Evolutionary conservation across 2,113 vertebrate genomes (phyloP), one percentile per base, ranked within the genome.

Genomic region (Hoplias malabaricus): DNA sequence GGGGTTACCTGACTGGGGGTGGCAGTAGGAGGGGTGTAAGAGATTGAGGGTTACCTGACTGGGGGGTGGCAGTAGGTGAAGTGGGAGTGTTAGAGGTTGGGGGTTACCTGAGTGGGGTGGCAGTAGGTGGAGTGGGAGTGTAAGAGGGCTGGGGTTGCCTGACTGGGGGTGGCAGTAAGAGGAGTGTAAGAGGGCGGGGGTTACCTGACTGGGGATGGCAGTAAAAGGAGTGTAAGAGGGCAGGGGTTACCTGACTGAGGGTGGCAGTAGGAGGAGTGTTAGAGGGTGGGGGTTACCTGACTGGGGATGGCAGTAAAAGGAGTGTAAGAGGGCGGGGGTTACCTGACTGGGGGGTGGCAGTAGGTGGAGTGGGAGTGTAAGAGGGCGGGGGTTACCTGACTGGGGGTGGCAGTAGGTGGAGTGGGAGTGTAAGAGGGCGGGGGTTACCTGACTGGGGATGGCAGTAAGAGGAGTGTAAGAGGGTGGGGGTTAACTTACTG

Each of bases 61-160:
- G n/a, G n/a, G n/a, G n/a, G n/a, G 36, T 67, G 11, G 40, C n/a
- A 13, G 63, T 66, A 23, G n/a, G n/a, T 67, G 36, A 36, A 23
- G 48, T 38, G 11, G 13, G 31, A 6, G 29, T 63, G n/a, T 13
- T 33, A 31, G 19, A 38, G 23, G 43, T 3, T 73, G 56, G 40
- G 36, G 84, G 90, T 89, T 82, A 93, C 91, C 90, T 2, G 91
- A 91, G 88, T 91, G 91, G 90, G 90, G 31, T 89, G 88, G 86
- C 91, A 91, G 81, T 78, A 76, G 84, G 29, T 89, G 82, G n/a
- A n/a, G n/a, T n/a, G n/a, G n/a, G n/a, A n/a, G n/a, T n/a, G n/a
- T n/a, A n/a, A n/a, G n/a, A n/a, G n/a, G n/a, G n/a, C n/a, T n/a
- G n/a, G n/a, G n/a, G n/a, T n/a, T n/a, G n/a, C n/a, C n/a, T n/a